Conservation (phyloP, 2,888 invertebrate genomes). For the Napeogenes sylphis region DNA sequence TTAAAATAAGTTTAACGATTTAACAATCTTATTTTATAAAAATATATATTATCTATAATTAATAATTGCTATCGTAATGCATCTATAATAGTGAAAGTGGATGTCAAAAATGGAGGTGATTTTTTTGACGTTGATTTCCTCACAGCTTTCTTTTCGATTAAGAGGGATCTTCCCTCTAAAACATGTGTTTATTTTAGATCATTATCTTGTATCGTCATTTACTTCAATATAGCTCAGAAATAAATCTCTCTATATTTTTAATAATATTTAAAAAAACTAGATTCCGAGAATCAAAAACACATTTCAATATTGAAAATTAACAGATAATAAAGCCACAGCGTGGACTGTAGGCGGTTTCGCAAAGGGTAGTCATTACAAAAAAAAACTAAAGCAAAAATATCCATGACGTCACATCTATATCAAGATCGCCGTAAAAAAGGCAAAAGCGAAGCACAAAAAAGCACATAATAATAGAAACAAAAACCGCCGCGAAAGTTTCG, state of each 20-base stretch:
- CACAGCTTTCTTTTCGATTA: constrained; percentile 37
- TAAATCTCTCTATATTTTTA: too few relatives aligned
- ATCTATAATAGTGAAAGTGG: constrained; percentile 40
- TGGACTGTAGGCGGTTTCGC: constrained; percentile 20
- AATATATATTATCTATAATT: too few relatives aligned
- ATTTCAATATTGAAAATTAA: constrained; percentile 30
- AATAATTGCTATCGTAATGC: too few relatives aligned
- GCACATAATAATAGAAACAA: constrained; percentile 54
- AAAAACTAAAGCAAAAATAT: constrained; percentile 34
- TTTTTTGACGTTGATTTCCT: constrained; percentile 35
- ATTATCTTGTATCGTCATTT: background rate
- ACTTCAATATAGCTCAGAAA: too few relatives aligned
- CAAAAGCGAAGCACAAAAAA: constrained; percentile 45
- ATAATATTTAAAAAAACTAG: background rate
- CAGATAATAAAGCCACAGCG: constrained; percentile 30
- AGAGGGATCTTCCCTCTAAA: constrained; percentile 25
- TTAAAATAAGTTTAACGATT: too few relatives aligned
- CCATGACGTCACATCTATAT: constrained; percentile 37
- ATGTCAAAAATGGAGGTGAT: constrained; percentile 19
- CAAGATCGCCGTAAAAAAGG: constrained; percentile 47
- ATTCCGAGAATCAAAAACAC: constrained; percentile 15
- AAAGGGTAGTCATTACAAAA: constrained; percentile 33
- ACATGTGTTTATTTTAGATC: constrained; percentile 12
- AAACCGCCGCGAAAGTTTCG: constrained; percentile 52
- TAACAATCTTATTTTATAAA: too few relatives aligned